phyloP scores from a whole-genome alignment of 2,113 vertebrate species.

The Cinclus mexicanus region DNA sequence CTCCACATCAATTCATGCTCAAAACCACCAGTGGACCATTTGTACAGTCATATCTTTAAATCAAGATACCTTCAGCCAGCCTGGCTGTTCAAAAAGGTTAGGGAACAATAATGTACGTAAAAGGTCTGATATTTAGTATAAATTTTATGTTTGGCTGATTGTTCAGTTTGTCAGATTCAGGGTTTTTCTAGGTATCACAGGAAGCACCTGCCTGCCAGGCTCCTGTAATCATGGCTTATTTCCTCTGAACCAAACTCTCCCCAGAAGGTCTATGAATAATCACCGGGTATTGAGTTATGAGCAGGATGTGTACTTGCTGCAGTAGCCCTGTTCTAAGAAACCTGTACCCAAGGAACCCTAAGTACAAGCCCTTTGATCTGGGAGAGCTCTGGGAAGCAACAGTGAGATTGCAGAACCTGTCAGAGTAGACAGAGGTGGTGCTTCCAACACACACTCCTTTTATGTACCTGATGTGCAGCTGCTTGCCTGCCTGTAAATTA shows the following conservation, averaged over 20 bases:
- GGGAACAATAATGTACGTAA: neutral
- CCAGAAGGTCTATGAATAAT: neutral
- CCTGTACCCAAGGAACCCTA: neutral
- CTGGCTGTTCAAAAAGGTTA: neutral
- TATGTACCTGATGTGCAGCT: neutral
- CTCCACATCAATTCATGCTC: neutral
- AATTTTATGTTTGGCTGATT: neutral
- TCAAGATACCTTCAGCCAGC: neutral
- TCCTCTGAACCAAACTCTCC: slow-evolving; percentile 5
- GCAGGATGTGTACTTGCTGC: neutral
- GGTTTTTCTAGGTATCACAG: slow-evolving; percentile 27
- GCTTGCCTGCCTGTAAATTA: neutral
- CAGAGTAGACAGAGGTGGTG: neutral
- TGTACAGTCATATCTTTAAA: slow-evolving; percentile 3
- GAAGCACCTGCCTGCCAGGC: slow-evolving; percentile 39
- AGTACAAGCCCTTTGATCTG: neutral
- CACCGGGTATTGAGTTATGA: neutral
- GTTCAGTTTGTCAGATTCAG: neutral
- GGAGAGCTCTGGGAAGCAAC: rapidly evolving
- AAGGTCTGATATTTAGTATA: slow-evolving; percentile 1
- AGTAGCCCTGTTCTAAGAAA: neutral
- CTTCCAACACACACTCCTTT: neutral
- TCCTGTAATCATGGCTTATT: neutral
- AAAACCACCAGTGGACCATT: neutral
- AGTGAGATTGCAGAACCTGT: neutral